These are phyloP conservation scores for Tortricodes alternella DNA, from an alignment of 2,888 invertebrate species.

Conservation along the genomic window DNA sequence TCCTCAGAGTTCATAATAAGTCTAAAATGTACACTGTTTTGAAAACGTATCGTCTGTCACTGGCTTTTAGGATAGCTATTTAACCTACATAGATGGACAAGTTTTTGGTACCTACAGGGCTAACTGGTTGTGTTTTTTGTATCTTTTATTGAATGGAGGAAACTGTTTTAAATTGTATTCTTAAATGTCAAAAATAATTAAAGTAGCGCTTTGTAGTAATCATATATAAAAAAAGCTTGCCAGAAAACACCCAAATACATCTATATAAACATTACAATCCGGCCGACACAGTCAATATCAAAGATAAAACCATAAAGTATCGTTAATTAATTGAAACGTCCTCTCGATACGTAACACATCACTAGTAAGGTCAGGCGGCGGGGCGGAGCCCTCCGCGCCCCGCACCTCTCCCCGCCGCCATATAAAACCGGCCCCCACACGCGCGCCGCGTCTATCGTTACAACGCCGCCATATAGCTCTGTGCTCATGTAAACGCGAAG, in stretches of 20 bases:
- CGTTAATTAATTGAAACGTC: conserved; percentile 1
- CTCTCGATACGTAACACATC: conserved; percentile 42
- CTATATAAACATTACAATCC: not conserved
- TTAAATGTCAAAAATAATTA: not conserved
- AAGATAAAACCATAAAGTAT: conserved; percentile 20
- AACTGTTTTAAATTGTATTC: too few relatives aligned
- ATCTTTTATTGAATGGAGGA: too few relatives aligned
- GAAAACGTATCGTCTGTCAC: too few relatives aligned
- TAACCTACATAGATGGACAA: too few relatives aligned
- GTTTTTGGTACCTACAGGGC: too few relatives aligned
- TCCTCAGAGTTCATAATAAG: too few relatives aligned
- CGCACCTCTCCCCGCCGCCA: conserved; percentile 44
- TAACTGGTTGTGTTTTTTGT: too few relatives aligned
- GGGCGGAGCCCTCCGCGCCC: conserved; percentile 46
- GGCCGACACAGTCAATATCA: conserved; percentile 11
- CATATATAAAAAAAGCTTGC: not conserved
- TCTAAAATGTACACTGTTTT: too few relatives aligned
- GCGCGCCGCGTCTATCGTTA: conserved; percentile 77
- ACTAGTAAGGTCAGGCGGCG: conserved; percentile 64
- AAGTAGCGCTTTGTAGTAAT: not conserved
- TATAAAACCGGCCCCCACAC: conserved; percentile 65
- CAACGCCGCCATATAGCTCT: conserved; percentile 62
- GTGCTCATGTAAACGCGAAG: conserved; percentile 49
- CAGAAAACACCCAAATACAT: not conserved
- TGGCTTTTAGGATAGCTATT: too few relatives aligned